Evolutionary conservation across 2,797 vertebrate genomes (phyloP).

Genomic region (Monodelphis domestica): DNA sequence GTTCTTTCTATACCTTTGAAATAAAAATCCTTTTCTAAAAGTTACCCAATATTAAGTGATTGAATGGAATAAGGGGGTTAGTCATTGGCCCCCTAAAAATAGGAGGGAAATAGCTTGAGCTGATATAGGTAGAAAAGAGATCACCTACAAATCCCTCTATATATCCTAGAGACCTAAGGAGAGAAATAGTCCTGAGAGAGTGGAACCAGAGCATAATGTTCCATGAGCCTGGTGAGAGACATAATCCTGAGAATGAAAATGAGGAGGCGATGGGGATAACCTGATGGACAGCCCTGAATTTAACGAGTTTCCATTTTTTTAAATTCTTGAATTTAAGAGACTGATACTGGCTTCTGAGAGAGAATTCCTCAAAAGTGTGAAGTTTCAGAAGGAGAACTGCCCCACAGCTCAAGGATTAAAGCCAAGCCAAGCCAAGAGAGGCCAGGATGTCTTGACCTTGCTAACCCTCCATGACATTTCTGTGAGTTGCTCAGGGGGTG

Average conservation of each 20-base stretch:
- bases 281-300: not conserved
- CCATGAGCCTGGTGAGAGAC: not conserved
- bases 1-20: not conserved
- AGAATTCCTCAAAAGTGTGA: not conserved
- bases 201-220: not conserved
- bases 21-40: not conserved
- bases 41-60: not conserved
- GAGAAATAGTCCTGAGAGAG: not conserved
- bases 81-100: not conserved
- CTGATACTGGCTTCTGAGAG: not conserved
- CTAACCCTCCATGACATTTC: not conserved
- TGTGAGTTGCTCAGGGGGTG: not conserved
- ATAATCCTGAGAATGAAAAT: not conserved
- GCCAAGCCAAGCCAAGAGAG: not conserved
- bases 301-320: not conserved
- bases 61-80: not conserved
- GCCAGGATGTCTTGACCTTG: not conserved
- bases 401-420: not conserved
- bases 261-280: not conserved
- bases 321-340: not conserved
- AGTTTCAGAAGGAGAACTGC: not conserved
- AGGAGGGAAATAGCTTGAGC: not conserved
- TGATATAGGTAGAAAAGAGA: not conserved
- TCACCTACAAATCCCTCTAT: not conserved
- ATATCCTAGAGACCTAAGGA: not conserved